A percentile compares a stretch with the other conserved stretches of the same genome.
These are phyloP conservation scores for Lates calcarifer DNA, from an alignment of 2,113 vertebrate genomes.

Conservation along the genomic window DNA sequence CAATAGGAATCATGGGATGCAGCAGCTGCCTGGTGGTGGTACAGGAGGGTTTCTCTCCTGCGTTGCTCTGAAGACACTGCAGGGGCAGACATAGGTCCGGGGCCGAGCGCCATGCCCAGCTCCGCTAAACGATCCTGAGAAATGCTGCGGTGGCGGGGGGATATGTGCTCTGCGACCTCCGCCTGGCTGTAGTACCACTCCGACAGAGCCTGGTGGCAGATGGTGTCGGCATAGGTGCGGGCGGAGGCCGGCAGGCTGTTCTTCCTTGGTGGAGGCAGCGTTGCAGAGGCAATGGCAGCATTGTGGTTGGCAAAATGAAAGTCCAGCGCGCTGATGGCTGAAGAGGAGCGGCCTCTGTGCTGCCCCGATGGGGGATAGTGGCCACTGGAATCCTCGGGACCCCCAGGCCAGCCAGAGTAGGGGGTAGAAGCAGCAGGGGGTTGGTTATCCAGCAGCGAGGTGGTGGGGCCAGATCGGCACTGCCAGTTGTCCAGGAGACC, in stretches of 20 bases:
- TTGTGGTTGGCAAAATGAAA: conserved; percentile 85
- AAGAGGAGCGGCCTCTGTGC: conserved; percentile 71
- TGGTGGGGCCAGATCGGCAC: conserved; percentile 53
- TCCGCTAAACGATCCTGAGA: conserved; percentile 90
- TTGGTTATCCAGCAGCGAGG: conserved; percentile 73
- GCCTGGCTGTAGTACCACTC: conserved; percentile 93
- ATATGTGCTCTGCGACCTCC: conserved; percentile 82
- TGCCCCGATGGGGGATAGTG: conserved; percentile 14
- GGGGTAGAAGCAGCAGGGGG: conserved; percentile 29
- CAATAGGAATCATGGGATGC: conserved; percentile 68
- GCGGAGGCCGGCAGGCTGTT: conserved; percentile 55
- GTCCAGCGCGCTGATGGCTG: conserved; percentile 79
- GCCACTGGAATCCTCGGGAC: conserved; percentile 38
- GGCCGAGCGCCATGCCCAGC: conserved; percentile 54
- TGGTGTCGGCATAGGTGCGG: conserved; percentile 54
- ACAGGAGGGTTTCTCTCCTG: conserved; percentile 86
- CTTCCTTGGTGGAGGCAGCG: conserved; percentile 71
- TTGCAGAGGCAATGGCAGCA: conserved; percentile 84
- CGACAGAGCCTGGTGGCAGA: conserved; percentile 90
- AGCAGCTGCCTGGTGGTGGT: conserved; percentile 77
- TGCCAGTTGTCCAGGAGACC: conserved; percentile 77
- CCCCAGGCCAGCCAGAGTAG: conserved; percentile 51
- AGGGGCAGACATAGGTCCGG: conserved; percentile 9
- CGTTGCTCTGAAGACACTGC: conserved; percentile 30
- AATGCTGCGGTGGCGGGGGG: conserved; percentile 86